These are phyloP conservation scores for Sebastes vulpes DNA, from an alignment of 2,797 vertebrate genomes.

Conservation along the genomic window DNA sequence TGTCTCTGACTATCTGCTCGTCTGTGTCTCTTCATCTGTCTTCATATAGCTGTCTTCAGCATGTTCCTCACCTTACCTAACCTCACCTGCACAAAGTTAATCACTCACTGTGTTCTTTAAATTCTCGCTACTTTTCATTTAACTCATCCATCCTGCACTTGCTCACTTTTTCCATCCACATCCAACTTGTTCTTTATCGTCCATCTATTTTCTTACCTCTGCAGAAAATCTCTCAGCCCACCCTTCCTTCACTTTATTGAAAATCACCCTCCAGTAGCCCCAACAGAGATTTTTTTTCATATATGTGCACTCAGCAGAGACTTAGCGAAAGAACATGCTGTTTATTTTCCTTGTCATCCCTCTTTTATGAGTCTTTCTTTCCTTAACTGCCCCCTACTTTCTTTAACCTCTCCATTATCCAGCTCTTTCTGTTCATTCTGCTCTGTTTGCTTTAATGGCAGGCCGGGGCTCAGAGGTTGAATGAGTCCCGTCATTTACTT, in stretches of 20 bases:
- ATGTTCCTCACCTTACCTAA: background rate
- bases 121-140: background rate
- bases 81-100: background rate
- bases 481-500: background rate
- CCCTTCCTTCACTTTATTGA: background rate
- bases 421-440: conserved; percentile 38
- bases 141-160: background rate
- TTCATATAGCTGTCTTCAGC: background rate
- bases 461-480: background rate
- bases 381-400: conserved; percentile 8
- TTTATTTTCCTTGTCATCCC: conserved; percentile 12
- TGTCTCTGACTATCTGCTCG: background rate
- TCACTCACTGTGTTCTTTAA: background rate
- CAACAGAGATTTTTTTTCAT: conserved; percentile 11
- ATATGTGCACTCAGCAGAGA: conserved; percentile 30
- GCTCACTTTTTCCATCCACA: background rate
- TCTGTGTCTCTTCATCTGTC: background rate
- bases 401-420: conserved; percentile 33
- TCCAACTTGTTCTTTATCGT: background rate
- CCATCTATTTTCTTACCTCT: background rate
- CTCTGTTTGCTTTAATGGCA: conserved; percentile 39
- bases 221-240: background rate
- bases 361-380: conserved; percentile 7
- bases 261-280: conserved; percentile 18
- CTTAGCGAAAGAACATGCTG: background rate